Conservation (phyloP, 2,888 invertebrate species). For the Cantharis nigra region DNA sequence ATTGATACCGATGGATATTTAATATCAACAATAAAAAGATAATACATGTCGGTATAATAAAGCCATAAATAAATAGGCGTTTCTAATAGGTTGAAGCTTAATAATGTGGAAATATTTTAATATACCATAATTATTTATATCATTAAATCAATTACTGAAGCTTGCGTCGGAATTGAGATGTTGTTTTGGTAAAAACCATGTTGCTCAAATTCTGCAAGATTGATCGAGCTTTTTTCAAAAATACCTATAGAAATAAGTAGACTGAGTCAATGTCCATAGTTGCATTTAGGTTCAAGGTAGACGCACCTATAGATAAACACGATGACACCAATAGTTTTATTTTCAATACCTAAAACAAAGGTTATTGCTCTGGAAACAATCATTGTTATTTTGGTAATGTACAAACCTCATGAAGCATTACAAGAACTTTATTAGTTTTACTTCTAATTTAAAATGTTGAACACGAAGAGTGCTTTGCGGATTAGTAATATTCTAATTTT, state of each 20-base stretch:
- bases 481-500: not conserved
- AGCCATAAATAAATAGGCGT: not conserved
- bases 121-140: not conserved
- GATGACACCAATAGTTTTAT: not conserved
- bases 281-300: constrained; percentile 26
- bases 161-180: not conserved
- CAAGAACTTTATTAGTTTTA: not conserved
- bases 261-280: constrained; percentile 23
- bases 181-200: not conserved
- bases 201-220: not conserved
- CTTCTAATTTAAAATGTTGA: constrained; percentile 3
- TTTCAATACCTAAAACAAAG: constrained; percentile 11
- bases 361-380: not conserved
- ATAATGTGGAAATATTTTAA: not conserved
- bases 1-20: not conserved
- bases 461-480: not conserved
- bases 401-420: not conserved
- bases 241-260: not conserved
- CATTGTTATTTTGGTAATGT: constrained; percentile 2
- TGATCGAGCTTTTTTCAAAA: not conserved
- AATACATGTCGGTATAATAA: not conserved
- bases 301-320: constrained; percentile 23
- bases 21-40: not conserved
- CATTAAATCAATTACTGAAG: not conserved
- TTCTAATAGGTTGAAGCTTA: not conserved